Base-by-base conservation (phyloP, 2,888 invertebrate species). In the Entomobrya proxima region DNA sequence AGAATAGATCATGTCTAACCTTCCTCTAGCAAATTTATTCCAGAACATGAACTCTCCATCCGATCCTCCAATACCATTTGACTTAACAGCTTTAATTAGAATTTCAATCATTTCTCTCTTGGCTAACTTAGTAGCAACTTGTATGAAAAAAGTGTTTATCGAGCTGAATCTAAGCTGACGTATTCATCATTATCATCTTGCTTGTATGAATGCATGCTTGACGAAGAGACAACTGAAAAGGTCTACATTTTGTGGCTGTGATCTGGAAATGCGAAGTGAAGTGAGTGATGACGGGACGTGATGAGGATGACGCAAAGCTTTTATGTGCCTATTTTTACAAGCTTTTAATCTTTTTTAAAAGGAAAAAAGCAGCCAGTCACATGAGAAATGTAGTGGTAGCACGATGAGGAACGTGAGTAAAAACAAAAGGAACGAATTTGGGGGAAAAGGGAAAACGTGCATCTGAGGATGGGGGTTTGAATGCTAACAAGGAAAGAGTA, bases 401-500 rank as follows among this genome's bases (percentile, higher is more conserved):
- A 32, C 18, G 40, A 21, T 1, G 40, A n/a, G 67, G 67, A 74
- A 74, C 72, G 72, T 32, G 72, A 74, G 72, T 47, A 18, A 32
- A 74, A 74, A 47, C 50, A 74, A 74, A 67, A 50, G 30, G n/a
- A 30, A 18, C 30, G 15, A 74, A 74, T 74, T 74, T 47, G 44
- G 40, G 69, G n/a, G n/a, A n/a, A n/a, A 69, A 69, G 69, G 27
- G 24, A 27, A 64, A 21, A 32, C 4, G 11, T 35, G 35, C n/a
- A 64, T 13, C 21, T n/a, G n/a, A n/a, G n/a, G n/a, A n/a, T n/a
- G n/a, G n/a, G n/a, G n/a, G n/a, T n/a, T n/a, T n/a, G n/a, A n/a
- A n/a, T n/a, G n/a, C n/a, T n/a, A n/a, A n/a, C n/a, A n/a, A n/a
- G n/a, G n/a, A n/a, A n/a, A n/a, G n/a, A n/a, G n/a, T n/a, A n/a